Percentiles rank a stretch among this genome's conserved stretches.
These are phyloP conservation scores for Lottia gigantea DNA, from an alignment of 2,888 invertebrate genomes.

Conservation along the genomic window DNA sequence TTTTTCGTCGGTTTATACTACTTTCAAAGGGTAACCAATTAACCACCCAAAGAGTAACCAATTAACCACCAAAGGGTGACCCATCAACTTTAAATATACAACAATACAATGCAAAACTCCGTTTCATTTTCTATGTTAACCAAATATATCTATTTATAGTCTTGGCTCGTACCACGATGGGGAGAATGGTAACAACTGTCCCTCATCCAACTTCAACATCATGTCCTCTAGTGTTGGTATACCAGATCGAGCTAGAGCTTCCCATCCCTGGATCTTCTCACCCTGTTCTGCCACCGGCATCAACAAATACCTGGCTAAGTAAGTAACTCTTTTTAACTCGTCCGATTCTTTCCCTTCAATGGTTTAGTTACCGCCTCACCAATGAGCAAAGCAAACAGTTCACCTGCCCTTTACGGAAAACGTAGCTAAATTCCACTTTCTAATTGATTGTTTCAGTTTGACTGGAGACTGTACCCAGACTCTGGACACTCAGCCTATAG, in stretches of 20 bases:
- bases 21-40: too few species aligned
- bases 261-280: constrained; percentile 21
- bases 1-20: too few species aligned
- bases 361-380: too few species aligned
- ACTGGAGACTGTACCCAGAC: constrained; percentile 9
- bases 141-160: not conserved
- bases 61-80: too few species aligned
- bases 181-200: not conserved
- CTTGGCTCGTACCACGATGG: constrained; percentile 14
- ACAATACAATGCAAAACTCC: not conserved
- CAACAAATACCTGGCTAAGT: constrained; percentile 11
- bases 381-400: too few species aligned
- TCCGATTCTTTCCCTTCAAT: too few species aligned
- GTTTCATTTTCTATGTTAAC: not conserved
- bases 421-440: not conserved
- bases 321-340: not conserved
- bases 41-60: too few species aligned
- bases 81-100: too few species aligned
- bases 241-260: constrained; percentile 1
- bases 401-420: too few species aligned
- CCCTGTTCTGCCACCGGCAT: constrained; percentile 11
- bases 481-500: constrained; percentile 5
- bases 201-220: constrained; percentile 5
- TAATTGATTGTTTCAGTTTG: not conserved
- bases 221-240: constrained; percentile 13